phyloP scores from a whole-genome alignment of 1,140 invertebrate genomes.

The Drosophila ficusphila region DNA sequence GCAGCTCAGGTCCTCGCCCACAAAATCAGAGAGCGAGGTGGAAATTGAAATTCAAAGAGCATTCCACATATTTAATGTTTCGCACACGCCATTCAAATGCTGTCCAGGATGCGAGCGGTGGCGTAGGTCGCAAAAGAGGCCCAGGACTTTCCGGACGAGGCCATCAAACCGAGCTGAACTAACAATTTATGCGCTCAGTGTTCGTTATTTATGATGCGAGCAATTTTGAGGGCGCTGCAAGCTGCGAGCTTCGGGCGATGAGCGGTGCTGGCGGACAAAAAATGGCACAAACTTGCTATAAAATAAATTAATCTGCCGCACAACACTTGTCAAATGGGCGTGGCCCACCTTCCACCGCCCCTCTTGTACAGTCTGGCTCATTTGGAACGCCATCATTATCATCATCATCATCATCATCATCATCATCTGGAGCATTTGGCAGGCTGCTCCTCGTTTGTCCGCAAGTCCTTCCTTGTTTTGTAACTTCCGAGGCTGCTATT shows the following conservation, averaged over 20 bases:
- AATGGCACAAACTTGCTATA: conserved; percentile 66
- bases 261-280: conserved; percentile 34
- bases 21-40: conserved; percentile 17
- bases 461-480: conserved; percentile 2
- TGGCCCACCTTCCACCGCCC: not conserved
- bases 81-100: conserved; percentile 44
- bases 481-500: not conserved
- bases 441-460: conserved; percentile 8
- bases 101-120: conserved; percentile 6
- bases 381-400: conserved; percentile 33
- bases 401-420: conserved; percentile 24
- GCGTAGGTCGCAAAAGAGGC: not conserved
- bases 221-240: conserved; percentile 27
- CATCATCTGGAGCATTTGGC: conserved; percentile 46
- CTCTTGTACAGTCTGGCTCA: conserved; percentile 33
- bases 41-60: conserved; percentile 51
- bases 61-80: conserved; percentile 50
- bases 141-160: conserved; percentile 8
- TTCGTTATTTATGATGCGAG: conserved; percentile 61
- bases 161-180: conserved; percentile 4
- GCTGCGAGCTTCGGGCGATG: not conserved
- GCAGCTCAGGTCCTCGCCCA: not conserved
- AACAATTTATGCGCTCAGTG: conserved; percentile 59
- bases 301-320: conserved; percentile 75
- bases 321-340: conserved; percentile 58